Evolutionary conservation across 1,140 invertebrate genomes (phyloP), one percentile per base, ranked within the genome.

Genomic region (Oryzaephilus surinamensis): DNA sequence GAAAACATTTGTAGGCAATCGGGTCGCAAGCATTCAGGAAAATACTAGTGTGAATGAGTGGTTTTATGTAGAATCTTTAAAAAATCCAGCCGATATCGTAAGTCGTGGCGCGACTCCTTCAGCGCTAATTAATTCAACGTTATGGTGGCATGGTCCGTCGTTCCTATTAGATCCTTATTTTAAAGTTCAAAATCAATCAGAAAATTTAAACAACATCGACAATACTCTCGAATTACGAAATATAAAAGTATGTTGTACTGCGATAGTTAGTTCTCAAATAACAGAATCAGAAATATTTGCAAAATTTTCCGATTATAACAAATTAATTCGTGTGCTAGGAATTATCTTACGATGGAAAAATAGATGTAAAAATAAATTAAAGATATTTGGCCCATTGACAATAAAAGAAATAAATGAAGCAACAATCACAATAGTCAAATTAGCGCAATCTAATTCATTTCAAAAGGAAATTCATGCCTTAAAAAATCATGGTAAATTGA

Each of bases 1-100:
- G 26, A 60, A 65, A 38, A 54, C 50, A 2, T 46, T 46, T 29
- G 23, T 43, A 4, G 20, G 12, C 8, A 46, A 41, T 27, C 13
- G 39, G 12, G 32, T 43, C 4, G 6, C 39, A 21, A 30, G 38
- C 14, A 46, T 46, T 11, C 40, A 37, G 16, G 8, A 12, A 4
- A 14, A 34, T 10, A 38, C 40, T 2, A 10, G 32, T 15, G 6
- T 10, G 12, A n/a, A 8, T 19, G 6, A 43, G 8, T 46, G 45
- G 45, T 24, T 19, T 10, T 31, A 46, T 30, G 23, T 46, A 2
- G 6, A 6, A 4, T 12, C 33, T 16, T 16, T 33, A 38, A 15
- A 38, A 5, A 46, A 46, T 21, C 33, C 40, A 4, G 40, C 45
- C 3, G 40, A 43, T 20, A 36, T 43, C 2, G 6, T 32, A 19